phyloP scores from a whole-genome alignment of 2,113 vertebrate genomes.

The Penelope pileata region DNA sequence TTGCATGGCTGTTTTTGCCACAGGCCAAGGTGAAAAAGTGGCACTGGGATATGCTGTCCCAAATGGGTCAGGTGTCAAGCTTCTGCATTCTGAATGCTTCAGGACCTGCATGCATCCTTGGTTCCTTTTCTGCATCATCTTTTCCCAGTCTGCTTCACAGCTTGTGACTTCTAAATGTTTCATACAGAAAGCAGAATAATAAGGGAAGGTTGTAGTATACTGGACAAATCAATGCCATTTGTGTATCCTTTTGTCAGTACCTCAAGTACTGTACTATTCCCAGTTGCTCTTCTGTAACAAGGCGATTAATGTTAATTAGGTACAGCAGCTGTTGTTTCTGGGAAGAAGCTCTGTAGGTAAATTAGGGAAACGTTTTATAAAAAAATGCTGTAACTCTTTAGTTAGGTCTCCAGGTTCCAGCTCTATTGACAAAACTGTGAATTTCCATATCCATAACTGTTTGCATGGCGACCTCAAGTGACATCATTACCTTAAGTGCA shows the following conservation, averaged over 20 bases:
- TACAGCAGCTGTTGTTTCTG: constrained; percentile 62
- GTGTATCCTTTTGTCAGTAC: constrained; percentile 29
- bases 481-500: constrained; percentile 62
- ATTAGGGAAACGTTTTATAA: constrained; percentile 20
- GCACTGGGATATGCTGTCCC: background rate
- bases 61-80: background rate
- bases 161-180: background rate
- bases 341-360: constrained; percentile 15
- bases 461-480: background rate
- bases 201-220: background rate
- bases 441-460: background rate
- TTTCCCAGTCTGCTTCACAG: background rate
- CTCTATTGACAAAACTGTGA: constrained; percentile 9
- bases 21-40: background rate
- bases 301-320: constrained; percentile 56
- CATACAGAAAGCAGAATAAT: background rate
- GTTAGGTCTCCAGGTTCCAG: background rate
- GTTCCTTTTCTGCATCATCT: background rate
- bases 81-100: background rate
- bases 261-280: constrained; percentile 33
- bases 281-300: constrained; percentile 20
- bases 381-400: background rate
- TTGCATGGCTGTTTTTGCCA: background rate
- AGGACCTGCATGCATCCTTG: rapidly evolving
- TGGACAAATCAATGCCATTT: constrained; percentile 44